Base-by-base conservation (phyloP, 1,140 invertebrate species). In the Doryteuthis pealeii region DNA sequence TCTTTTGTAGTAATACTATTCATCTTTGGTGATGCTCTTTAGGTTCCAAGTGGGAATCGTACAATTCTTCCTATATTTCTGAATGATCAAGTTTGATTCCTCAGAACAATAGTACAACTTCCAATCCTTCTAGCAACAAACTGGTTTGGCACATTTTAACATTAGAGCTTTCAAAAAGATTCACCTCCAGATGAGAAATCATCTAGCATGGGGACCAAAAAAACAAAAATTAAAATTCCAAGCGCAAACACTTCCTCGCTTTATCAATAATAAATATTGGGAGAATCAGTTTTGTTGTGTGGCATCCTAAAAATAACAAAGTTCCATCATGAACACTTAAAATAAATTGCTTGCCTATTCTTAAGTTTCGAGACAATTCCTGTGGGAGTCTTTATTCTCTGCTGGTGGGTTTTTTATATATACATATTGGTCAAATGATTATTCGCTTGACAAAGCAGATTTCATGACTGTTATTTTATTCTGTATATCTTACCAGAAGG, bases 41-140 rank as follows among this genome's bases (percentile, higher is more conserved):
- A 10, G 70, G 72, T 26, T 78, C 73, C 2, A 76, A 67, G 10
- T 70, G 14, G 33, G 15, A 18, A 68, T 72, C 18, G 30, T 74
- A 30, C 31, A 79, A 43, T 22, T 71, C 75, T 15, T 76, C 62
- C 40, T 76, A 70, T 40, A 75, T 76, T 12, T 33, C 66, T 22
- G 72, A 54, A 49, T 74, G 73, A 72, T 80, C 74, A 4, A 80
- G 43, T 40, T 31, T 43, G 1, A 80, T 76, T 43, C 45, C 72
- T 66, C 76, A 35, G 31, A 28, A 26, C 43, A 67, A 33, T 76
- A 28, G 73, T 28, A 33, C 35, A n/a, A 69, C 74, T 71, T 49
- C 76, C 74, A 33, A 79, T 32, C 69, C 77, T 79, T 58, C 74
- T 74, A 40, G 69, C 79, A 26, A 70, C 22, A 70, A 80, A 80